Evolutionary conservation across 2,888 invertebrate genomes (phyloP).

Genomic region (Clistopyga incitator): DNA sequence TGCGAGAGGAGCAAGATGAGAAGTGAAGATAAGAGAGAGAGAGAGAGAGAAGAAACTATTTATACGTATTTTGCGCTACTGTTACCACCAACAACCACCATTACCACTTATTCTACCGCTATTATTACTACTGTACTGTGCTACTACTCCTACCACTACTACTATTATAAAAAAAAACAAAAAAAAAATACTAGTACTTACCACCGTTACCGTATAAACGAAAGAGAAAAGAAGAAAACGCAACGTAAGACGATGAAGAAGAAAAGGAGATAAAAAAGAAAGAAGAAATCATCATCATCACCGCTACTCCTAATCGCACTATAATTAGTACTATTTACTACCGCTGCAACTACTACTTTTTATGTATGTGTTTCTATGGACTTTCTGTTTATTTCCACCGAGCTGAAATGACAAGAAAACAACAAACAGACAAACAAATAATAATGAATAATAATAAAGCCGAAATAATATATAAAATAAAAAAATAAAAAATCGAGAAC

Average conservation of each 20-base stretch:
- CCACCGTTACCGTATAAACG: conserved; percentile 62
- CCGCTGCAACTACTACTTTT: conserved; percentile 61
- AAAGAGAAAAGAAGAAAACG: conserved; percentile 41
- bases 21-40: conserved; percentile 19
- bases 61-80: conserved; percentile 71
- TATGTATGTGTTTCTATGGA: conserved; percentile 63
- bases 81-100: conserved; percentile 66
- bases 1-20: conserved; percentile 23
- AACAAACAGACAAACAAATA: neutral
- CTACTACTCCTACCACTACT: conserved; percentile 68
- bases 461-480: conserved; percentile 61
- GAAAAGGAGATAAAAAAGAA: too few relatives aligned
- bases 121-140: conserved; percentile 66
- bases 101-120: conserved; percentile 66
- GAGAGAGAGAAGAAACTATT: conserved; percentile 50
- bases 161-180: conserved; percentile 69
- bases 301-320: conserved; percentile 55
- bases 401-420: conserved; percentile 42
- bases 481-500: too few relatives aligned
- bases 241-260: neutral
- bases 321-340: conserved; percentile 55
- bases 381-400: conserved; percentile 53
- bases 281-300: too few relatives aligned
- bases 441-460: conserved; percentile 34
- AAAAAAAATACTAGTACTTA: conserved; percentile 51